phyloP scores from a whole-genome alignment of 2,888 invertebrate genomes.

The Aporophyla nigra region DNA sequence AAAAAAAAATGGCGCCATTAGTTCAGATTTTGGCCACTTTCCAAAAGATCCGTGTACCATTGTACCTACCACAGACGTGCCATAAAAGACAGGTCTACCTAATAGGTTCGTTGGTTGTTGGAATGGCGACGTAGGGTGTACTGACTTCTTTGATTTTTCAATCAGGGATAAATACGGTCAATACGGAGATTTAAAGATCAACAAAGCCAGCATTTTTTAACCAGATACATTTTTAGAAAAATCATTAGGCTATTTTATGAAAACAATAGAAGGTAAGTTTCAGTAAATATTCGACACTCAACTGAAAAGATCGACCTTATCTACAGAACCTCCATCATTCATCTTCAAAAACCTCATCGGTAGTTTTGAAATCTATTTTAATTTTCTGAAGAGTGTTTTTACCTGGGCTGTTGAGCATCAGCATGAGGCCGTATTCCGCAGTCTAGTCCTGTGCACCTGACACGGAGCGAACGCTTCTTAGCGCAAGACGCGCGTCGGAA shows the following conservation, averaged over 20 bases:
- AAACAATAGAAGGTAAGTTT: background rate
- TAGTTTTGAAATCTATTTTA: background rate
- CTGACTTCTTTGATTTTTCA: slow-evolving; percentile 39
- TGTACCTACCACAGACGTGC: slow-evolving; percentile 12
- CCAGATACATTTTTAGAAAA: background rate
- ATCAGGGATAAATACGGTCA: background rate
- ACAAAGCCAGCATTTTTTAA: slow-evolving; percentile 5
- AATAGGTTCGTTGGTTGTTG: slow-evolving; percentile 11
- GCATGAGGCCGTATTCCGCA: slow-evolving; percentile 94
- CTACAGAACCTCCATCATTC: background rate
- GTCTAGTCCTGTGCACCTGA: slow-evolving; percentile 93
- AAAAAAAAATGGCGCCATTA: background rate
- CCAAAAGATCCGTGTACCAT: slow-evolving; percentile 14
- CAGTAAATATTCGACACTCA: background rate
- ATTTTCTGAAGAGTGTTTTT: background rate
- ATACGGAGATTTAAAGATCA: slow-evolving; percentile 21
- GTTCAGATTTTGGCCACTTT: background rate
- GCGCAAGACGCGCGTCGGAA: slow-evolving; percentile 92
- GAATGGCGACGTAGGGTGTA: slow-evolving; percentile 6
- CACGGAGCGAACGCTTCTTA: slow-evolving; percentile 92
- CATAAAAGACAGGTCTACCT: slow-evolving; percentile 8
- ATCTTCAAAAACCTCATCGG: background rate
- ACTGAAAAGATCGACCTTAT: background rate
- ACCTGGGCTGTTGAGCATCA: slow-evolving; percentile 93
- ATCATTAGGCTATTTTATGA: background rate